Conservation (phyloP, 2,888 invertebrate species). For the Drosophila fulvimacula region DNA sequence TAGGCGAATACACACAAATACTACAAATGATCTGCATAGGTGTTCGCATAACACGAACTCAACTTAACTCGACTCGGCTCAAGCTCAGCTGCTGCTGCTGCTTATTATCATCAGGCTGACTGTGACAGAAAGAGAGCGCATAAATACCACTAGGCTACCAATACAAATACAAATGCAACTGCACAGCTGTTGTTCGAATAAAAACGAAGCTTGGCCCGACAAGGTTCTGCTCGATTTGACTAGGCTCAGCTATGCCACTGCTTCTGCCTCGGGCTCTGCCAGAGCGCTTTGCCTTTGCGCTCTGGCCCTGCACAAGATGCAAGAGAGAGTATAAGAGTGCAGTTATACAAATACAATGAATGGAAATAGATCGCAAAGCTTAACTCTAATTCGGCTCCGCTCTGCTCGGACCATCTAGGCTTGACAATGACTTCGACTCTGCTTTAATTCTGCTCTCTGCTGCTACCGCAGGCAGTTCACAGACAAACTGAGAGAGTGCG, state of each 20-base stretch:
- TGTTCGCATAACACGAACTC: not conserved
- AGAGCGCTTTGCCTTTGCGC: not conserved
- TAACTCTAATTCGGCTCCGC: not conserved
- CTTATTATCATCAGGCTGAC: not conserved
- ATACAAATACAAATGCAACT: not conserved
- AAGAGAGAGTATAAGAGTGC: not conserved
- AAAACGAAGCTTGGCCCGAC: not conserved
- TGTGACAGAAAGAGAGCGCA: not conserved
- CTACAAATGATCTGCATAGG: constrained; percentile 8
- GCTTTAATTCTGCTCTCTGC: not conserved
- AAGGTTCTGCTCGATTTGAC: constrained; percentile 5
- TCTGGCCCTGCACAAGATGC: too few relatives aligned
- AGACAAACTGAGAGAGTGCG: not conserved
- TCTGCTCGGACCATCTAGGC: not conserved
- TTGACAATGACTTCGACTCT: not conserved
- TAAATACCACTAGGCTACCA: not conserved
- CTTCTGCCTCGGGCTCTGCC: not conserved
- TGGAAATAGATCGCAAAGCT: not conserved
- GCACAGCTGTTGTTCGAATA: not conserved
- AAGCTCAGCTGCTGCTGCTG: not conserved
- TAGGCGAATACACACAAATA: not conserved
- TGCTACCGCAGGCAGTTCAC: not conserved
- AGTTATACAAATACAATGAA: not conserved
- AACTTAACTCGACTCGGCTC: not conserved
- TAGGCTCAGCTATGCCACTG: constrained; percentile 11